These are phyloP conservation scores for Malacoctenus gilli DNA, from an alignment of 2,797 vertebrate species.

Conservation along the genomic window DNA sequence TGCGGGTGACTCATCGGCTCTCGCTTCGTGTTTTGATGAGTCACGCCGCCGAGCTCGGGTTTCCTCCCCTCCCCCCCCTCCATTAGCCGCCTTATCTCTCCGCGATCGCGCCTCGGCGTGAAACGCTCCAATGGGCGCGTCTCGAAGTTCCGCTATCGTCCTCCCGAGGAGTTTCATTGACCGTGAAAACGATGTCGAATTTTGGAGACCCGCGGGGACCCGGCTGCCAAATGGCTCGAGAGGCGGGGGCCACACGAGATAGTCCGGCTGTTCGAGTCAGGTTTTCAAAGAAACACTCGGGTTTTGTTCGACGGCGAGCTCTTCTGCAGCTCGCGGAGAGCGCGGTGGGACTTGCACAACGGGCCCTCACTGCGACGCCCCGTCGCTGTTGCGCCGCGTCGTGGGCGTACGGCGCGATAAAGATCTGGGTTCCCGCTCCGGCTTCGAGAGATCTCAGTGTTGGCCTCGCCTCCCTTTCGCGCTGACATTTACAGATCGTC, in stretches of 20 bases:
- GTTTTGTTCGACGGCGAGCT: conserved; percentile 21
- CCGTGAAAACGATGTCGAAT: conserved; percentile 41
- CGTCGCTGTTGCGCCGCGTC: conserved; percentile 11
- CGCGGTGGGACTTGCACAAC: conserved; percentile 3
- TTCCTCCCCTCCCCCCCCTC: too few relatives aligned
- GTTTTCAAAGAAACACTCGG: conserved; percentile 8
- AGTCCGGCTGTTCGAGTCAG: conserved; percentile 4
- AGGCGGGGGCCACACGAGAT: conserved; percentile 20
- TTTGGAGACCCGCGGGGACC: conserved; percentile 24
- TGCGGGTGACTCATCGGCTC: conserved; percentile 66
- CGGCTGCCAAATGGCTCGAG: conserved; percentile 16
- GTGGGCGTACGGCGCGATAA: conserved; percentile 39
- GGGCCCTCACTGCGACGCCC: conserved; percentile 28
- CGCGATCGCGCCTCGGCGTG: conserved; percentile 25
- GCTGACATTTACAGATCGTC: conserved; percentile 63
- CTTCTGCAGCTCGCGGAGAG: conserved; percentile 14
- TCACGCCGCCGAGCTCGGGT: conserved; percentile 56
- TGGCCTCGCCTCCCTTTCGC: conserved; percentile 43
- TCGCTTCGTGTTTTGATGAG: conserved; percentile 61
- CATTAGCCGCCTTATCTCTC: conserved; percentile 29
- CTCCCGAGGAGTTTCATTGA: conserved; percentile 40
- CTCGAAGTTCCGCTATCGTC: conserved; percentile 33
- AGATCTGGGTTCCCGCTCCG: conserved; percentile 52
- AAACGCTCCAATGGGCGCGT: conserved; percentile 31
- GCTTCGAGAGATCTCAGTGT: conserved; percentile 42